Percentiles rank a stretch among this genome's conserved stretches.
Conservation (phyloP, 35 echinoderm and acorn worm species). For the Apostichopus parvimensis region DNA sequence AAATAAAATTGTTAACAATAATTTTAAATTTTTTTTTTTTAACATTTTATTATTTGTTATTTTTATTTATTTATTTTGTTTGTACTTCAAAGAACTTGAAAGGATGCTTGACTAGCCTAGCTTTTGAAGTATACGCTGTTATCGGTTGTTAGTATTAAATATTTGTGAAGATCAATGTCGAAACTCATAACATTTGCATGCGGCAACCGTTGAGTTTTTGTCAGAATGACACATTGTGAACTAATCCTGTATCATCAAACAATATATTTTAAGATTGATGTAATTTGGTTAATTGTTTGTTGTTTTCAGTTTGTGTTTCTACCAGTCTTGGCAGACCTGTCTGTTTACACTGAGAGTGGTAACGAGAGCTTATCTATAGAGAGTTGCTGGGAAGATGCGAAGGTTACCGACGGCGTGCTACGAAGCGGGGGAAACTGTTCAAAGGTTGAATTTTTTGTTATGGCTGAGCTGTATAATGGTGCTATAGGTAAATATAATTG, state of each 20-base stretch:
- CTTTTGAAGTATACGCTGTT: too few species aligned
- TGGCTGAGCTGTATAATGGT: slow-evolving; percentile 89
- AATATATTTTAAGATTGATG: not conserved
- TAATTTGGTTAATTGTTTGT: not conserved
- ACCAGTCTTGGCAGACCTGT: slow-evolving; percentile 61
- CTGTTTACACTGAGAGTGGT: slow-evolving; percentile 42
- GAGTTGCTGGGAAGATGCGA: slow-evolving; percentile 61
- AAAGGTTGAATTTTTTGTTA: slow-evolving; percentile 69
- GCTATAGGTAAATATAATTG: slow-evolving; percentile 66
- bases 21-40: too few species aligned
- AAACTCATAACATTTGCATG: too few species aligned
- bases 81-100: too few species aligned
- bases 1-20: too few species aligned
- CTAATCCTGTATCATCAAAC: not conserved
- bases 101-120: too few species aligned
- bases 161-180: too few species aligned
- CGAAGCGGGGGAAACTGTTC: slow-evolving; percentile 51
- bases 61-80: too few species aligned
- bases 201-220: too few species aligned
- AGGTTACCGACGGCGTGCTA: not conserved
- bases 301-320: slow-evolving; percentile 72
- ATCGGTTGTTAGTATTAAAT: too few species aligned
- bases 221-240: not conserved
- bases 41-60: too few species aligned
- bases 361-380: slow-evolving; percentile 35